Percentiles rank a stretch among this genome's conserved stretches.
Evolutionary conservation across 2,888 invertebrate genomes (phyloP).

Genomic region (Meandrusa payeni): DNA sequence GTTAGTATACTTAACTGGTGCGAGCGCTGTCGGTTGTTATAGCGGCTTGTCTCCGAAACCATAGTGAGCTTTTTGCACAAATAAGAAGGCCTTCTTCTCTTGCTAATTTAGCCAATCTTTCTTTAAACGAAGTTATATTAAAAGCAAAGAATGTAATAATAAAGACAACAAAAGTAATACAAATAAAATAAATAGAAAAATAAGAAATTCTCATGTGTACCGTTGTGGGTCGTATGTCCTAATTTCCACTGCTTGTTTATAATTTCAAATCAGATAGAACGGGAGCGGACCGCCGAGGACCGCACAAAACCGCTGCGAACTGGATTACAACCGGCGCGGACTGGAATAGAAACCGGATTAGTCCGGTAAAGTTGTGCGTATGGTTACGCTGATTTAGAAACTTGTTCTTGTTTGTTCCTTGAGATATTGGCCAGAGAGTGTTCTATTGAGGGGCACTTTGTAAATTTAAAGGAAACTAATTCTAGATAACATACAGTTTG

Average conservation of each 20-base stretch:
- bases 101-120: too few species aligned
- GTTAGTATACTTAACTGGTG: too few species aligned
- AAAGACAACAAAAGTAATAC: too few species aligned
- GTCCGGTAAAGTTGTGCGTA: slow-evolving; percentile 66
- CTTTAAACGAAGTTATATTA: too few species aligned
- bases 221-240: slow-evolving; percentile 21
- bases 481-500: slow-evolving; percentile 40
- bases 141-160: too few species aligned
- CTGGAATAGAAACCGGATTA: slow-evolving; percentile 64
- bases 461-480: slow-evolving; percentile 53
- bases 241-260: slow-evolving; percentile 53
- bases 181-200: too few species aligned
- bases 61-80: too few species aligned
- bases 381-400: slow-evolving; percentile 74
- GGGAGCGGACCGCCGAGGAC: slow-evolving; percentile 44
- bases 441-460: slow-evolving; percentile 39
- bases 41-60: too few species aligned
- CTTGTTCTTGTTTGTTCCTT: slow-evolving; percentile 66
- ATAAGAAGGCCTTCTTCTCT: too few species aligned
- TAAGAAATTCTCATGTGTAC: too few species aligned
- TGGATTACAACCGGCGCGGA: slow-evolving; percentile 54
- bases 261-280: slow-evolving; percentile 66
- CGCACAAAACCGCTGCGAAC: slow-evolving; percentile 47
- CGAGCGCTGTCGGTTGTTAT: too few species aligned
- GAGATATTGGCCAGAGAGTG: slow-evolving; percentile 43